Conservation (phyloP, 2,113 vertebrate genomes). For the Apodemus speciosus region DNA sequence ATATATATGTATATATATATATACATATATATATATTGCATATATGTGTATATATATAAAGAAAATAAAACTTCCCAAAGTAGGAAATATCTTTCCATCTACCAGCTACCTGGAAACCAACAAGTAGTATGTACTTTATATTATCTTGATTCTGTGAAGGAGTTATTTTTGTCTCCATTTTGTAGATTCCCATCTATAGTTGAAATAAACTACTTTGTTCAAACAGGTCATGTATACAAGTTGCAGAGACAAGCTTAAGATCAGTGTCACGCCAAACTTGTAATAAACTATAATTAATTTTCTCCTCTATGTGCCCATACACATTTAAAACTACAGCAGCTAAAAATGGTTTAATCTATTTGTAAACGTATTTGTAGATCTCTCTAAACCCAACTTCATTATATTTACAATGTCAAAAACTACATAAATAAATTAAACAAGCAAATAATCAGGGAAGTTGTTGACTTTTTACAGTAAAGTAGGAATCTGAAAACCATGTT, state of each 20-base stretch:
- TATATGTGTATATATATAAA: background rate
- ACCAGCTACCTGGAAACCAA: background rate
- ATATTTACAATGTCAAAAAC: background rate
- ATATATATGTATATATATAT: too few relatives aligned
- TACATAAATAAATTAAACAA: background rate
- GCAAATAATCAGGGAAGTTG: background rate
- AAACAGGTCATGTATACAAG: background rate
- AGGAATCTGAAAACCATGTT: background rate
- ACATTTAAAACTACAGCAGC: background rate
- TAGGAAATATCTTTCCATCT: background rate
- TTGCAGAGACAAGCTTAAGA: background rate
- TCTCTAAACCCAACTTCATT: slow-evolving; percentile 2
- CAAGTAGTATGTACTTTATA: background rate
- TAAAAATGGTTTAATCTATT: background rate
- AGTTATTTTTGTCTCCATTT: background rate
- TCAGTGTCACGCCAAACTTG: background rate
- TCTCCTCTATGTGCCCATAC: background rate
- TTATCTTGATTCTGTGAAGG: background rate
- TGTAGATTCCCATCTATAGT: background rate
- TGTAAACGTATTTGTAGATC: background rate
- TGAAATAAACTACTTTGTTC: background rate
- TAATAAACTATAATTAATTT: background rate
- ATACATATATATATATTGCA: too few relatives aligned
- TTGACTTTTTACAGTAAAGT: background rate
- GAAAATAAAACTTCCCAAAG: background rate